Percentiles rank a stretch among this genome's conserved stretches.
Evolutionary conservation across 2,888 invertebrate genomes (phyloP).

Genomic region (Antitype chi): DNA sequence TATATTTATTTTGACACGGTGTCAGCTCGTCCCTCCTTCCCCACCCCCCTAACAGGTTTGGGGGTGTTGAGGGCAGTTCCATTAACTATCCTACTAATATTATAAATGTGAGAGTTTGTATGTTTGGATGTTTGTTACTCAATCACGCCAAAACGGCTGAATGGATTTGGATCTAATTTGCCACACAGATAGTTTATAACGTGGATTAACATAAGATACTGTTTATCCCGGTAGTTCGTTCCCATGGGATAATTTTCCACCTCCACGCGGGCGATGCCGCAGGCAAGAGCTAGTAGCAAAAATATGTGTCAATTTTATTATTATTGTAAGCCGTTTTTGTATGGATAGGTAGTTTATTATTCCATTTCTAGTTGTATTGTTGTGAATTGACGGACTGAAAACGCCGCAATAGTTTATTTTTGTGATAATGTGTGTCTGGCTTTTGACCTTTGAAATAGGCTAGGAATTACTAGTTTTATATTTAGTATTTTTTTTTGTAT

Average conservation of each 20-base stretch:
- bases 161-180: too few species aligned
- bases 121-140: too few species aligned
- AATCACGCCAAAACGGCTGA: too few species aligned
- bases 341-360: conserved; percentile 24
- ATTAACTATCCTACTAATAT: conserved; percentile 35
- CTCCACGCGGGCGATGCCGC: too few species aligned
- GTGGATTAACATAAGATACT: too few species aligned
- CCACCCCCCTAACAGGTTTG: background rate
- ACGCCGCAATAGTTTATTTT: background rate
- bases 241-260: too few species aligned
- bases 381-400: background rate
- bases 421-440: conserved; percentile 1
- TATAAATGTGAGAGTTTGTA: too few species aligned
- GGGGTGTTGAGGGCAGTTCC: conserved; percentile 31
- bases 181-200: too few species aligned
- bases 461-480: background rate
- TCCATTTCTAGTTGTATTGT: conserved; percentile 13
- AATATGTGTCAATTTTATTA: conserved; percentile 18
- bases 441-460: conserved; percentile 3
- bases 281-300: background rate
- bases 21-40: conserved; percentile 45
- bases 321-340: background rate
- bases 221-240: too few species aligned
- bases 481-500: background rate
- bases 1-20: conserved; percentile 61